Base-by-base conservation (phyloP, 1,140 invertebrate species). In the Macrostomum lignano region DNA sequence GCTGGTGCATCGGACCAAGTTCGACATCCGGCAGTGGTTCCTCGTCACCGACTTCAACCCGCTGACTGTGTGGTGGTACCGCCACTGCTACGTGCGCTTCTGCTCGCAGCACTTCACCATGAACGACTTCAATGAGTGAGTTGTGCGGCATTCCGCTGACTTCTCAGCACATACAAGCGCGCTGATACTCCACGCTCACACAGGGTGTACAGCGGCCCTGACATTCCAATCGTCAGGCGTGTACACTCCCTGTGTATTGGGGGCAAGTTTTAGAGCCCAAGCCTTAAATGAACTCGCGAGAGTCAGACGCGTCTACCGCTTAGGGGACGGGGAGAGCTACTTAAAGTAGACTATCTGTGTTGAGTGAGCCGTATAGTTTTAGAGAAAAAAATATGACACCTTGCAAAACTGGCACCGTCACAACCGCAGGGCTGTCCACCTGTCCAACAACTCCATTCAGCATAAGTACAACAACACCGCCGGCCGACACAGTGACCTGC, bases 381-480 rank as follows among this genome's bases (percentile, higher is more conserved):
- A n/a, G n/a, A n/a, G n/a, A n/a, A n/a, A n/a, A n/a, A n/a, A n/a
- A n/a, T n/a, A n/a, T n/a, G n/a, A n/a, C n/a, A n/a, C n/a, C n/a
- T n/a, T n/a, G n/a, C n/a, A n/a, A n/a, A n/a, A n/a, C 13, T 33
- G 7, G 21, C 7, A 24, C 17, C 10, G n/a, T n/a, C n/a, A n/a
- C n/a, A 3, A 1, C 30, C 40, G 17, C 22, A 46, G 44, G 21
- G 37, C 76, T 0, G 70, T 86, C 32, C 81, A 88, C 55, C 60
- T 91, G 5, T 81, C 76, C 24, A 88, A 91, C 59, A 73, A 86
- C 58, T 74, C 79, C 2, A 71, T 91, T 17, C 81, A 88, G 55
- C 73, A 73, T 45, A 72, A 76, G 51, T 86, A 84, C 45, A 71
- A 71, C 45, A 84, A 81, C 48, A 44, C 41, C 2, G 65, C 65